Base-by-base conservation (phyloP, 2,888 invertebrate genomes). In the Tachystola acroxantha region DNA sequence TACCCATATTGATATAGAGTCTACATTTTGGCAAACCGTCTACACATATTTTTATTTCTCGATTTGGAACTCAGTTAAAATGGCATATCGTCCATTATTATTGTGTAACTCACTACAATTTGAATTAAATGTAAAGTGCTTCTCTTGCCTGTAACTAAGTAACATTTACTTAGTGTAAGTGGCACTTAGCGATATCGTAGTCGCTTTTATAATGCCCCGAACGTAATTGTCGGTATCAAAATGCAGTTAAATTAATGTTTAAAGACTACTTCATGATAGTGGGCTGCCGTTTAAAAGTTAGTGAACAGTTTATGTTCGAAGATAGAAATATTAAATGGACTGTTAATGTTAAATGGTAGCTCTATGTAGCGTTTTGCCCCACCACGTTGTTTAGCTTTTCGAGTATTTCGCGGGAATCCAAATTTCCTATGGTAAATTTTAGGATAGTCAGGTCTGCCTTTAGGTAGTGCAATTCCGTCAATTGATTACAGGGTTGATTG, bases 91-190 rank as follows among this genome's bases (percentile, higher is more conserved):
- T 25, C 25, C 25, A 25, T 33, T 25, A 33, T 25, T 32, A 6
- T 16, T 16, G 14, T 14, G 33, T 24, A 38, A 25, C 37, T 16
- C 25, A n/a, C 25, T 39, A 26, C 31, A 56, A 64, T 64, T 64
- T 53, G 56, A 64, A 65, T 68, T 62, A 64, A 61, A 63, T 50
- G 53, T 40, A 46, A 57, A 50, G 51, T 51, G 50, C 44, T 46
- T 48, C 50, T 64, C 70, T 64, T 46, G 67, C 62, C 64, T 63
- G 50, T 48, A 55, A 62, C 60, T 64, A 64, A 67, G 69, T 65
- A 70, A 62, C 62, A 52, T 69, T 75, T 66, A 72, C 68, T 69
- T 74, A 66, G 62, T 56, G 56, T 75, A 74, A 78, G 72, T 70
- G 73, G 53, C 72, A 71, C 74, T 79, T 71, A 70, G 57, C 49